These are phyloP conservation scores for Phenacoccus solenopsis DNA, from an alignment of 1,140 invertebrate genomes.

Conservation along the genomic window DNA sequence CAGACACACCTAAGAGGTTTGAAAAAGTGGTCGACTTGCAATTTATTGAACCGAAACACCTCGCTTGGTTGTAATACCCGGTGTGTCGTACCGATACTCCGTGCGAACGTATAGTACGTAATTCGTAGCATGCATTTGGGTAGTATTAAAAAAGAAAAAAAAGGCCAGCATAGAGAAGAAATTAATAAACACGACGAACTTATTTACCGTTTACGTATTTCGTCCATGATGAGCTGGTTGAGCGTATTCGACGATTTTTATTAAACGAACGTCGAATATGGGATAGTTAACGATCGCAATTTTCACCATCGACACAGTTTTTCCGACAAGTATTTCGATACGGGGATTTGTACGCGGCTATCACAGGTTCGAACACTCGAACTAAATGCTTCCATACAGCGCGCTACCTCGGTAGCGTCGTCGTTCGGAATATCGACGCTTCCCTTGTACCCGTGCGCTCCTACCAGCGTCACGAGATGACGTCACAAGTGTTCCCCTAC, in stretches of 20 bases:
- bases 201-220: neutral
- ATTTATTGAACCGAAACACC: neutral
- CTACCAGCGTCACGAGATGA: neutral
- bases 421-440: constrained; percentile 1
- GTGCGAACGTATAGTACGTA: neutral
- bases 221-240: neutral
- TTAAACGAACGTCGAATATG: neutral
- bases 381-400: constrained; percentile 1
- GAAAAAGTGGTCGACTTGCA: neutral
- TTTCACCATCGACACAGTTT: neutral
- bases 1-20: neutral
- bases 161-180: too few species aligned
- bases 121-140: neutral
- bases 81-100: too few species aligned
- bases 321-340: neutral
- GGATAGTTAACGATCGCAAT: neutral
- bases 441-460: neutral
- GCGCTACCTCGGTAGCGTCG: neutral
- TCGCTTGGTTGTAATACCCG: neutral
- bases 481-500: neutral
- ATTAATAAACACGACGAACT: neutral
- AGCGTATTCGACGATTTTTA: neutral
- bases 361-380: neutral
- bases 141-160: too few species aligned
- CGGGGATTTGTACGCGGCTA: neutral